Evolutionary conservation across 2,888 invertebrate species (phyloP).

Genomic region (Augiades crinisus): DNA sequence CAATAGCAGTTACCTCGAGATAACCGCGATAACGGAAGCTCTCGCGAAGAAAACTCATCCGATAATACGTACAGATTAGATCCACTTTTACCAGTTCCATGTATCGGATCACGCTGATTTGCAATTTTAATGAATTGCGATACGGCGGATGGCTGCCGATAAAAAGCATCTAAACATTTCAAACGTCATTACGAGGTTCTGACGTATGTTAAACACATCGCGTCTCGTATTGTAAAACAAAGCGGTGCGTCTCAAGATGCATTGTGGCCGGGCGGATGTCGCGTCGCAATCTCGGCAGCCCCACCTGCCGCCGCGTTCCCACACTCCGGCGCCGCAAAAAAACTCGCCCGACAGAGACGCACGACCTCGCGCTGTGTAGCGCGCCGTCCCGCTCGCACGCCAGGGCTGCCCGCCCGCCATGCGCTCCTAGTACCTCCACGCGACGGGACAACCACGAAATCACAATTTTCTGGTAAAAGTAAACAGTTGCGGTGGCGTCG

Average conservation of each 20-base stretch:
- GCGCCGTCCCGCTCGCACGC: slow-evolving; percentile 58
- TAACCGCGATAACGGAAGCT: background rate
- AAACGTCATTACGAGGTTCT: slow-evolving; percentile 52
- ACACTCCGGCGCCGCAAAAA: slow-evolving; percentile 80
- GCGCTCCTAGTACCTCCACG: slow-evolving; percentile 49
- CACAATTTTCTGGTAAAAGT: slow-evolving; percentile 64
- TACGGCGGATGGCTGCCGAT: slow-evolving; percentile 28
- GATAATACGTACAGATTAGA: slow-evolving; percentile 28
- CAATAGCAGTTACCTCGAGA: too few relatives aligned
- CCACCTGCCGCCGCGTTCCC: slow-evolving; percentile 80
- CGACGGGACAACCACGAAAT: slow-evolving; percentile 59
- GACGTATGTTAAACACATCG: slow-evolving; percentile 67
- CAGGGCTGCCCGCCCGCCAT: slow-evolving; percentile 56
- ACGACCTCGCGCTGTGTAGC: slow-evolving; percentile 45
- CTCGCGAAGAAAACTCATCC: slow-evolving; percentile 20
- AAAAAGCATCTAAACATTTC: slow-evolving; percentile 49
- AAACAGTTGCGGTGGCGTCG: slow-evolving; percentile 43
- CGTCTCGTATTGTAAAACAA: slow-evolving; percentile 61
- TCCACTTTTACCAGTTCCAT: slow-evolving; percentile 33
- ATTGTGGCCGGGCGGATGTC: slow-evolving; percentile 79
- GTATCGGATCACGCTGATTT: slow-evolving; percentile 27
- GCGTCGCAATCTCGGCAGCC: slow-evolving; percentile 79
- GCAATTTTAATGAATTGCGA: slow-evolving; percentile 34
- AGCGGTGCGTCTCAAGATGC: slow-evolving; percentile 61
- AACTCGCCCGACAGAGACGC: slow-evolving; percentile 67